A percentile compares a stretch with the other conserved stretches of the same genome.
phyloP scores from a whole-genome alignment of 2,113 vertebrate genomes.

The Pygoscelis adeliae region DNA sequence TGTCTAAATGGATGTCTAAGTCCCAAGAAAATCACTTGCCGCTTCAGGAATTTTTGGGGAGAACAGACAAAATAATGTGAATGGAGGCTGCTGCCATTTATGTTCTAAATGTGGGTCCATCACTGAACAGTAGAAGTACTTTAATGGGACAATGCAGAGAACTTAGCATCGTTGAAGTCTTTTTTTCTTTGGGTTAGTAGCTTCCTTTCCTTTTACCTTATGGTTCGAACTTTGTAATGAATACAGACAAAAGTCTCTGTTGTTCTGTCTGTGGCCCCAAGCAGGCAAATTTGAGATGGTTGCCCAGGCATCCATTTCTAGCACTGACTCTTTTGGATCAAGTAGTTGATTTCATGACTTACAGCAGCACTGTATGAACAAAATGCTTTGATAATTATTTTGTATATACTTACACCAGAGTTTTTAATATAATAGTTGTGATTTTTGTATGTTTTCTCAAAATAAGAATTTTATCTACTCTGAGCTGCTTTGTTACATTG shows the following conservation, averaged over 20 bases:
- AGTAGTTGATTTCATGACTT: background rate
- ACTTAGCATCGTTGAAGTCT: fast-evolving
- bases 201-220: background rate
- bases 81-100: background rate
- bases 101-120: background rate
- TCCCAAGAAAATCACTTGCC: background rate
- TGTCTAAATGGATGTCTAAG: background rate
- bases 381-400: slow-evolving; percentile 1
- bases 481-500: background rate
- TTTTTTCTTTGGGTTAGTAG: background rate
- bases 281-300: background rate
- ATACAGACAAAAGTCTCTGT: background rate
- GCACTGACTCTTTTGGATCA: background rate
- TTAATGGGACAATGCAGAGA: background rate
- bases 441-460: background rate
- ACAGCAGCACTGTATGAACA: background rate
- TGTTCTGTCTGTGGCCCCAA: background rate
- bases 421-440: background rate
- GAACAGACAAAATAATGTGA: background rate
- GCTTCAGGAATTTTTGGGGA: background rate
- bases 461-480: background rate
- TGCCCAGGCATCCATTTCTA: background rate
- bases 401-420: background rate
- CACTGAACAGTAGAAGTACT: background rate
- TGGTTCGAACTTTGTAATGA: background rate